A percentile compares a stretch with the other conserved stretches of the same genome.
Conservation (phyloP, 2,888 invertebrate species). For the Monopis laevigella region DNA sequence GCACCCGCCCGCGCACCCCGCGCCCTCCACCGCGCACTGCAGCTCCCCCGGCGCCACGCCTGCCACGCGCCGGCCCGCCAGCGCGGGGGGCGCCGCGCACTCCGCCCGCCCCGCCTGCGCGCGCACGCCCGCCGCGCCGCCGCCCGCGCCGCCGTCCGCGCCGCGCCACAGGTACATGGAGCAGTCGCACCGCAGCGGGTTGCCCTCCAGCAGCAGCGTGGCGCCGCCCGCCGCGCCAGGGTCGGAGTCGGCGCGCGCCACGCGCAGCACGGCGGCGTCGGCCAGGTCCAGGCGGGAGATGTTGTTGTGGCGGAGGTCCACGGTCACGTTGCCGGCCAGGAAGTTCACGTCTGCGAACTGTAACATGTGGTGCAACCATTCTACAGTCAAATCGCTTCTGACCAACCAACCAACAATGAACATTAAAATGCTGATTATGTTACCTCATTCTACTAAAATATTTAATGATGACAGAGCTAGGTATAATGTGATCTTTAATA, state of each 20-base stretch:
- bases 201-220: constrained; percentile 17
- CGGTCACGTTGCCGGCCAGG: background rate
- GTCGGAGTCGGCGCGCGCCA: constrained; percentile 18
- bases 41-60: background rate
- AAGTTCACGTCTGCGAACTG: constrained; percentile 4
- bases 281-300: constrained; percentile 17
- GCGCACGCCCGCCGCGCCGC: constrained; percentile 1
- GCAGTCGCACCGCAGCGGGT: constrained; percentile 25
- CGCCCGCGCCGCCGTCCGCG: constrained; percentile 19
- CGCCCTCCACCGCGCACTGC: background rate
- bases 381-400: too few species aligned
- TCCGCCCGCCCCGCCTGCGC: constrained; percentile 15
- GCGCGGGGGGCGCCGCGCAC: constrained; percentile 13
- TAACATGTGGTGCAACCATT: too few species aligned
- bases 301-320: constrained; percentile 22
- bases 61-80: background rate
- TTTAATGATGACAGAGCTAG: too few species aligned
- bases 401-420: too few species aligned
- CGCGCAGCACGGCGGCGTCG: constrained; percentile 1
- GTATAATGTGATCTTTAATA: too few species aligned
- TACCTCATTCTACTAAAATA: too few species aligned
- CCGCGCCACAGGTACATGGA: constrained; percentile 21
- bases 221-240: constrained; percentile 18
- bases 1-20: constrained; percentile 6
- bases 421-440: too few species aligned